A percentile compares a stretch with the other conserved stretches of the same genome.
Conservation (phyloP, 2,113 vertebrate species). For the Erythrocercus mccallii region DNA sequence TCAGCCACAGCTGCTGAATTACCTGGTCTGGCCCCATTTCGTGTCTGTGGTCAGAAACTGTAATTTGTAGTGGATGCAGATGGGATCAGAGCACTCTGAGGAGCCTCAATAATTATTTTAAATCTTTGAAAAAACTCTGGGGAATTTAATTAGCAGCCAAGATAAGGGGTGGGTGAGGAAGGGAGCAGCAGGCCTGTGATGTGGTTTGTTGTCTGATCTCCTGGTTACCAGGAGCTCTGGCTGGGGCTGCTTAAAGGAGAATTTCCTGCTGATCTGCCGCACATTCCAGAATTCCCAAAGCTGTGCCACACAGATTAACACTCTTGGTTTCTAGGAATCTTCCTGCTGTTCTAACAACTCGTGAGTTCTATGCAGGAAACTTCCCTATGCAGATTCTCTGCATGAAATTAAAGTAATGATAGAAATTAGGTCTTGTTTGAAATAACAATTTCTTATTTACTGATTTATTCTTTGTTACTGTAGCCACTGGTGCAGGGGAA, state of each 20-base stretch:
- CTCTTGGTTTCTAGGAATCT: not conserved
- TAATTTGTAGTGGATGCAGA: accelerated
- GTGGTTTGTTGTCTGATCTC: conserved; percentile 47
- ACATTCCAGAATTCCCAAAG: not conserved
- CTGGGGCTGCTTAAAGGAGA: not conserved
- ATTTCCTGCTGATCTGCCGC: not conserved
- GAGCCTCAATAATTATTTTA: not conserved
- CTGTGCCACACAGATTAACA: not conserved
- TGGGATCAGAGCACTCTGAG: accelerated
- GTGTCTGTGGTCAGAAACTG: not conserved
- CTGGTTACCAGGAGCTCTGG: not conserved
- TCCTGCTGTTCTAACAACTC: accelerated
- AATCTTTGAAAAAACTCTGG: not conserved
- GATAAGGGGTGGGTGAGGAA: not conserved
- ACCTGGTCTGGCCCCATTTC: not conserved
- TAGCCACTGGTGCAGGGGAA: not conserved
- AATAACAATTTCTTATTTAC: not conserved
- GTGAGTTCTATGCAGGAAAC: accelerated
- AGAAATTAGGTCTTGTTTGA: not conserved
- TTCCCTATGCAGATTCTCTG: not conserved
- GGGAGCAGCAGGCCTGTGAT: not conserved
- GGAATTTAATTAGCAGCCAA: not conserved
- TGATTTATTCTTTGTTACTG: not conserved
- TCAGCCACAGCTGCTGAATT: not conserved
- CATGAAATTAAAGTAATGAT: not conserved